These are phyloP conservation scores for Tylochromis polylepis DNA, from an alignment of 2,113 vertebrate species.

Conservation along the genomic window DNA sequence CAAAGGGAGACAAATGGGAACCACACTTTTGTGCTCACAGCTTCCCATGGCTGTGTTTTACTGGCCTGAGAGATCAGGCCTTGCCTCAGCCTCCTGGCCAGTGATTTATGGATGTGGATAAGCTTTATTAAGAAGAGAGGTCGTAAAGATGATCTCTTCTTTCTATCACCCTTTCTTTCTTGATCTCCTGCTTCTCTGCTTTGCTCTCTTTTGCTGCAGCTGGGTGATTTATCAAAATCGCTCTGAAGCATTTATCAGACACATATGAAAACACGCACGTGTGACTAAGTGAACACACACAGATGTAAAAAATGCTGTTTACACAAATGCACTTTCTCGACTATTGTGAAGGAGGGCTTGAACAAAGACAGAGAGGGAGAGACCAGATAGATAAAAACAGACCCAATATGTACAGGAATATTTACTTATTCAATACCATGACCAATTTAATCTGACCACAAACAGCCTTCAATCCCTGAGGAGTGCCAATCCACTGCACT, in stretches of 20 bases:
- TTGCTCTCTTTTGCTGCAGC: conserved; percentile 6
- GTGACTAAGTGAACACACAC: conserved; percentile 1
- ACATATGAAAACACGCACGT: conserved; percentile 19
- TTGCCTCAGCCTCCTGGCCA: conserved; percentile 28
- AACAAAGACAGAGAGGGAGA: neutral
- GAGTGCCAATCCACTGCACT: conserved; percentile 17
- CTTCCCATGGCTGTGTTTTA: conserved; percentile 52
- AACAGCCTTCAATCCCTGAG: conserved; percentile 8
- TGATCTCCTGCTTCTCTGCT: conserved; percentile 19
- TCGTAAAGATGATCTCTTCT: conserved; percentile 60
- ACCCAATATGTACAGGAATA: conserved; percentile 1
- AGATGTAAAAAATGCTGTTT: neutral
- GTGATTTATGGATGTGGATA: conserved; percentile 58
- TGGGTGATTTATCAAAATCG: conserved; percentile 53
- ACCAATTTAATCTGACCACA: conserved; percentile 46
- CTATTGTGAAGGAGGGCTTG: neutral
- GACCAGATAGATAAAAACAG: neutral
- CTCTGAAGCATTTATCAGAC: conserved; percentile 50
- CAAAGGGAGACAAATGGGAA: conserved; percentile 62
- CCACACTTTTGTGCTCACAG: conserved; percentile 48
- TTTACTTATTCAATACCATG: conserved; percentile 39
- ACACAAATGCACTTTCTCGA: neutral
- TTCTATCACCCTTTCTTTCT: conserved; percentile 49
- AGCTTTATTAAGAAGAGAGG: conserved; percentile 59
- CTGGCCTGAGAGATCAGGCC: conserved; percentile 44